phyloP scores from a whole-genome alignment of 2,797 vertebrate species.

The Lycodopsis pacificus region DNA sequence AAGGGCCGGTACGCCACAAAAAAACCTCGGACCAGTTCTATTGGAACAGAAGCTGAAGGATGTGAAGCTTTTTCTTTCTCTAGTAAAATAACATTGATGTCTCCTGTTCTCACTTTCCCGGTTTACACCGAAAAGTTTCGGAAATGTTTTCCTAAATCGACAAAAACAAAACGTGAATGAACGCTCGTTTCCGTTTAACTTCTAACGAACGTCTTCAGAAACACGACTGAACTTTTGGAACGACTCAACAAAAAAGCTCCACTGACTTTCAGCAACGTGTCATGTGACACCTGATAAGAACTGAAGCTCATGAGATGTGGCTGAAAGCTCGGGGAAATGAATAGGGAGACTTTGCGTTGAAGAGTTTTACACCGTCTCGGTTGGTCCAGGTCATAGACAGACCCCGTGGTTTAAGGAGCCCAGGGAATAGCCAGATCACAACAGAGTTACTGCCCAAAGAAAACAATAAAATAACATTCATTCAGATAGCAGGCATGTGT shows the following conservation, averaged over 20 bases:
- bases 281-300: neutral
- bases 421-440: conserved; percentile 35
- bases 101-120: too few relatives aligned
- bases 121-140: too few relatives aligned
- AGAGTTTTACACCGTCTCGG: neutral
- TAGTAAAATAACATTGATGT: too few relatives aligned
- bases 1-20: too few relatives aligned
- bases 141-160: too few relatives aligned
- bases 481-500: neutral
- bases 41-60: too few relatives aligned
- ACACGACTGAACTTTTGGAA: too few relatives aligned
- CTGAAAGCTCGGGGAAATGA: neutral
- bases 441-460: conserved; percentile 33
- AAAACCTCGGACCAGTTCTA: too few relatives aligned
- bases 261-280: neutral
- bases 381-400: conserved; percentile 24
- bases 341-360: neutral
- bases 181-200: too few relatives aligned
- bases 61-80: too few relatives aligned
- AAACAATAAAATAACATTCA: neutral
- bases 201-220: too few relatives aligned
- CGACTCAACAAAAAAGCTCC: neutral
- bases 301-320: neutral
- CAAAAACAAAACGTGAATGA: too few relatives aligned
- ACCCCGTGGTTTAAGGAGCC: neutral